Conservation (phyloP, 2,113 vertebrate genomes). For the Patagioenas fasciata region DNA sequence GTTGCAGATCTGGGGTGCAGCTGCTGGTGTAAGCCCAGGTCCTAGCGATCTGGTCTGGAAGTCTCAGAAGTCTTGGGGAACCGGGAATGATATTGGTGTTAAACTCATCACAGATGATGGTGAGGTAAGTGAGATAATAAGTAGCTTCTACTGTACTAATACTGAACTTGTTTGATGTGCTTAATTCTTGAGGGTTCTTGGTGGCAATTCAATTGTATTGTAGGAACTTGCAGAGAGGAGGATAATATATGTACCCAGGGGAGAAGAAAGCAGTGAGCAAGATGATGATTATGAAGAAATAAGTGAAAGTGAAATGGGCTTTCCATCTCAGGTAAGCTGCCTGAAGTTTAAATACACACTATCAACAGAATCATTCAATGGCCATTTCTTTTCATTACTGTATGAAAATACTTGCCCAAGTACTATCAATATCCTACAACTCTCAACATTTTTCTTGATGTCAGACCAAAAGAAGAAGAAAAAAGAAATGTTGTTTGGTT, state of each 20-base stretch:
- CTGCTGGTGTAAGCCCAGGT: constrained; percentile 66
- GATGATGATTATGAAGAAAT: constrained; percentile 75
- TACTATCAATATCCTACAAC: not conserved
- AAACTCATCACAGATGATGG: constrained; percentile 74
- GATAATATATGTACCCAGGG: constrained; percentile 52
- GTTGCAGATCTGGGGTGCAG: constrained; percentile 84
- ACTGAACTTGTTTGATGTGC: not conserved
- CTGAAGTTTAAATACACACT: not conserved
- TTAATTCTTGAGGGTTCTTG: not conserved
- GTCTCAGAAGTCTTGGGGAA: constrained; percentile 78
- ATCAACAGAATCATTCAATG: not conserved
- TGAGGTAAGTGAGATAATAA: constrained; percentile 69
- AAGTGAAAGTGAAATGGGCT: constrained; percentile 61
- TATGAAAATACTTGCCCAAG: not conserved
- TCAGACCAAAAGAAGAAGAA: constrained; percentile 82
- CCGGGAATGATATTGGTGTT: constrained; percentile 66
- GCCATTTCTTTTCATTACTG: not conserved
- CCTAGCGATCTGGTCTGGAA: constrained; percentile 78
- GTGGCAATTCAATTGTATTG: not conserved
- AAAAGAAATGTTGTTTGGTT: constrained; percentile 85
- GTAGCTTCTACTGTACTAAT: not conserved
- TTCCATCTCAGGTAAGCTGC: constrained; percentile 72
- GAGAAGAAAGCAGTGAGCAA: constrained; percentile 52
- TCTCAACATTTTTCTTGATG: constrained; percentile 39
- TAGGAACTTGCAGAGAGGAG: constrained; percentile 81